These are phyloP conservation scores for Ophion ellenae DNA, from an alignment of 2,888 invertebrate species.

Conservation along the genomic window DNA sequence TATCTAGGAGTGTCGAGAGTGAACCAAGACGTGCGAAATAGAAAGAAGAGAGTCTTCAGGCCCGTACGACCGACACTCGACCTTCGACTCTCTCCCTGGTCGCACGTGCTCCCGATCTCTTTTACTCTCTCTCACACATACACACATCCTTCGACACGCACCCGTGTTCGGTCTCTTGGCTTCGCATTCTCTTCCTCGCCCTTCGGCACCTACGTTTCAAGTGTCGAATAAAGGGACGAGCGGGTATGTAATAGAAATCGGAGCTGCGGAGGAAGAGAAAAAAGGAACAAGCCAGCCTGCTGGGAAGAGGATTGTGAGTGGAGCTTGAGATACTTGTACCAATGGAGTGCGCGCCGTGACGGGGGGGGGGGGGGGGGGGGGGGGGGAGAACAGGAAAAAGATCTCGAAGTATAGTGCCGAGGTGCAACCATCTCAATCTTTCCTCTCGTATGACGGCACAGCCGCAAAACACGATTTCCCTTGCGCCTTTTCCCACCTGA, in stretches of 20 bases:
- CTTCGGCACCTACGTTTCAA: constrained; percentile 50
- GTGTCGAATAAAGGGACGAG: constrained; percentile 57
- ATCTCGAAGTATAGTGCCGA: constrained; percentile 7
- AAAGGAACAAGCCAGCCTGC: constrained; percentile 6
- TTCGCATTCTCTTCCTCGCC: constrained; percentile 37
- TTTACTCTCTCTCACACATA: constrained; percentile 10
- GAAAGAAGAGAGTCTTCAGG: constrained; percentile 58
- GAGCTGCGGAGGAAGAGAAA: constrained; percentile 23
- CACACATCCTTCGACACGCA: not conserved
- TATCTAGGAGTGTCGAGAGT: constrained; percentile 52
- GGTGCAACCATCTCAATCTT: constrained; percentile 60
- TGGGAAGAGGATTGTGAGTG: constrained; percentile 31
- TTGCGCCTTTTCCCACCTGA: constrained; percentile 36
- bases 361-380: not conserved
- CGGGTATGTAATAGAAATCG: constrained; percentile 62
- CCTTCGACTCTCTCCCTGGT: constrained; percentile 65
- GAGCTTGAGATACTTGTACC: constrained; percentile 32
- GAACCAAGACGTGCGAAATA: constrained; percentile 66
- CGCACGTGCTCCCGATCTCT: constrained; percentile 66
- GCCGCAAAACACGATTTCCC: constrained; percentile 57
- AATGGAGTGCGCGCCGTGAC: constrained; percentile 22
- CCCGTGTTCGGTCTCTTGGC: constrained; percentile 17
- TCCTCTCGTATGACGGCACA: constrained; percentile 33
- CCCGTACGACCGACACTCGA: constrained; percentile 65
- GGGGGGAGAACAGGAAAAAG: constrained; percentile 37